phyloP scores from a whole-genome alignment of 2,888 invertebrate genomes.

The Sarcophaga variegata region DNA sequence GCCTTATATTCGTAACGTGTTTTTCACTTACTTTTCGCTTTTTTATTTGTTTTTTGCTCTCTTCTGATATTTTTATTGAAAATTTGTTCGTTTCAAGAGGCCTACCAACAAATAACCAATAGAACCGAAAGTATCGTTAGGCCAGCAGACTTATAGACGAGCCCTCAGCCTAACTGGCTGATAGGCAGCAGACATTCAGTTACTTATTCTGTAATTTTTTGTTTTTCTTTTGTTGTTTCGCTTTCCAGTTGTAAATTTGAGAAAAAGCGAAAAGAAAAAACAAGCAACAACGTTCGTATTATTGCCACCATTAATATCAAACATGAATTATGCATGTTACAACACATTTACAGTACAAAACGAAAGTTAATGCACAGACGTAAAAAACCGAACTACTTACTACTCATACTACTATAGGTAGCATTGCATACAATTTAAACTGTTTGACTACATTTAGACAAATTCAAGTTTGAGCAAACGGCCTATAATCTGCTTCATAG shows the following conservation, averaged over 20 bases:
- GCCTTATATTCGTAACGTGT: constrained; percentile 35
- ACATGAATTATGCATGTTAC: constrained; percentile 41
- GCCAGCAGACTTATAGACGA: not conserved
- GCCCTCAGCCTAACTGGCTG: constrained; percentile 7
- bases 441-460: too few relatives aligned
- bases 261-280: not conserved
- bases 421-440: too few relatives aligned
- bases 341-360: not conserved
- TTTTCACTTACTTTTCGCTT: constrained; percentile 3
- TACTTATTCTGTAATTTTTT: constrained; percentile 29
- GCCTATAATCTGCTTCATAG: too few relatives aligned
- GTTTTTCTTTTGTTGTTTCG: constrained; percentile 15
- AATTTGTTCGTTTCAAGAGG: constrained; percentile 16
- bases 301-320: constrained; percentile 61
- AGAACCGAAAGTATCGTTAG: not conserved
- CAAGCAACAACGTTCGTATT: constrained; percentile 20
- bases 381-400: too few relatives aligned
- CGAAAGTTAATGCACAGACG: not conserved
- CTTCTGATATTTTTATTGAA: not conserved
- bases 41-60: constrained; percentile 6
- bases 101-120: not conserved
- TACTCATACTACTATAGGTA: too few relatives aligned
- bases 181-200: constrained; percentile 8
- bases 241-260: not conserved
- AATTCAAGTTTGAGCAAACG: too few relatives aligned